Base-by-base conservation (phyloP, 1,140 invertebrate species). In the Drosophila truncata region DNA sequence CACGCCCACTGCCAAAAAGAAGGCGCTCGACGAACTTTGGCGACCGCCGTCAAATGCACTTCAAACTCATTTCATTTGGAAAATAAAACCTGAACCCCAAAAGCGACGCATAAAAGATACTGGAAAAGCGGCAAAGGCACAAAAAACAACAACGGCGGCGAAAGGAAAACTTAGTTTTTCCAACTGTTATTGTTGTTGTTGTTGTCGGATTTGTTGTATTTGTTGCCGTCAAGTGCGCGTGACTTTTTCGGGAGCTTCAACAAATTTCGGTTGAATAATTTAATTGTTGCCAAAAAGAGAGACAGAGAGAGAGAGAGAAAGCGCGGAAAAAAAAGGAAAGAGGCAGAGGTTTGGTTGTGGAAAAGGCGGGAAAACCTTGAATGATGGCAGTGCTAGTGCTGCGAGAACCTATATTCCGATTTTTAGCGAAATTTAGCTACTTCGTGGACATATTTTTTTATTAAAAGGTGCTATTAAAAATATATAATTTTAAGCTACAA, bases 1-100 rank as follows among this genome's bases (percentile, higher is more conserved):
- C 74, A 82, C 85, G 85, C 85, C 85, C 85, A 79, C 74, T 79
- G 86, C 64, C 41, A 55, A 74, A 39, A 59, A 57, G 57, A 58
- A 72, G 62, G 76, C 73, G 57, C 72, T 61, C 23, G 55, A 55
- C 35, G 57, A 79, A 70, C 66, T 78, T 72, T 67, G 57, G 79
- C 79, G 71, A 81, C 59, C 78, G 65, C 82, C 76, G 69, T 64
- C 85, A 88, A 88, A 90, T 90, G 85, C 85, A 90, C 85, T 90
- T 90, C 74, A 90, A 90, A 90, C 85, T 90, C 85, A 90, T 90
- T 90, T 90, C 85, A 90, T 90, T 90, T 80, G 86, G 85, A 90
- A 90, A 90, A 90, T 85, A 90, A 90, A 90, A 90, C 85, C 81
- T 90, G 85, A 85, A 73, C 70, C 70, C 33, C 29, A 61, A 63